phyloP scores from a whole-genome alignment of 1,140 invertebrate species.

The Potamilus streckersoni region DNA sequence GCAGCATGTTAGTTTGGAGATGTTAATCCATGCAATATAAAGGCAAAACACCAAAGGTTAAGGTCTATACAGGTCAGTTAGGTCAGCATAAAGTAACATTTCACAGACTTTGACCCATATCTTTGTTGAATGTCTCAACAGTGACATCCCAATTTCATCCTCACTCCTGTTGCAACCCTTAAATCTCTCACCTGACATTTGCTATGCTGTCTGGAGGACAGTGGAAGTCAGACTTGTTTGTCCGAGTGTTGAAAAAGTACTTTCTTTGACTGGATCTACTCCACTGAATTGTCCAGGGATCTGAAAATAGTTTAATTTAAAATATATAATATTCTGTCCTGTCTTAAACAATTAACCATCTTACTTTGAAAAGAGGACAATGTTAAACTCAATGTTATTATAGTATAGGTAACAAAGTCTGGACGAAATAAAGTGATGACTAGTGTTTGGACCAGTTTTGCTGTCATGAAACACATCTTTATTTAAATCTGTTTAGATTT shows the following conservation, averaged over 20 bases:
- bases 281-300: slow-evolving; percentile 71
- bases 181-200: slow-evolving; percentile 43
- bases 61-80: too few species aligned
- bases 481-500: too few species aligned
- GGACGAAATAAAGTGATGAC: background rate
- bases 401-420: background rate
- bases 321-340: slow-evolving; percentile 26
- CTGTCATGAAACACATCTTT: background rate
- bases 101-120: too few species aligned
- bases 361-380: background rate
- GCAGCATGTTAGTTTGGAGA: too few species aligned
- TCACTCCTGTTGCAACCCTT: too few species aligned
- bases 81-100: too few species aligned
- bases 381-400: background rate
- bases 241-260: slow-evolving; percentile 72
- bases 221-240: slow-evolving; percentile 65
- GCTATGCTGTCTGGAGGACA: slow-evolving; percentile 65
- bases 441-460: background rate
- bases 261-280: slow-evolving; percentile 67
- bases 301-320: slow-evolving; percentile 39
- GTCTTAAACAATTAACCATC: slow-evolving; percentile 5
- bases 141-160: too few species aligned
- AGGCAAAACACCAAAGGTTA: too few species aligned
- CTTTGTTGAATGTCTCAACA: too few species aligned
- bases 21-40: too few species aligned